These are phyloP conservation scores for Glareola pratincola DNA, from an alignment of 2,113 vertebrate species.

Conservation along the genomic window DNA sequence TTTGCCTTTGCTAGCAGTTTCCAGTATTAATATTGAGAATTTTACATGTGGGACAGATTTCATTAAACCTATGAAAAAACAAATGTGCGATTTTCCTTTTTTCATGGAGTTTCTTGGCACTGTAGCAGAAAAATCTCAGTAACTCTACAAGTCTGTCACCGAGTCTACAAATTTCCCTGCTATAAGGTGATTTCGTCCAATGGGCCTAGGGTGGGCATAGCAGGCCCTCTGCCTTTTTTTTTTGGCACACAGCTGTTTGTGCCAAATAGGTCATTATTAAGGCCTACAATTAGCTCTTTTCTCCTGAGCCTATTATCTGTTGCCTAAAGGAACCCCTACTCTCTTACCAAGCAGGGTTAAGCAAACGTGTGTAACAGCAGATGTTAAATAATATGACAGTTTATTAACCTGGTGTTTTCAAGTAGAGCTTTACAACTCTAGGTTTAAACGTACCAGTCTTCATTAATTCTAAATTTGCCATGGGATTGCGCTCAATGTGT, in stretches of 20 bases:
- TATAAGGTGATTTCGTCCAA: neutral
- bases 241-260: neutral
- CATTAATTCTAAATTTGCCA: neutral
- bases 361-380: neutral
- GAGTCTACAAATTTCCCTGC: neutral
- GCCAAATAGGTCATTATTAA: neutral
- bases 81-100: neutral
- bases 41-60: neutral
- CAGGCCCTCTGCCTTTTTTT: neutral
- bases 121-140: neutral
- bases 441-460: neutral
- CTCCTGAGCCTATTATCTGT: neutral
- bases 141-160: neutral
- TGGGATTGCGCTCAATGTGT: neutral
- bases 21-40: neutral
- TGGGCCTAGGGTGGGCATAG: neutral
- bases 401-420: neutral
- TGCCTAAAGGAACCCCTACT: neutral
- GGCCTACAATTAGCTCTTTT: neutral
- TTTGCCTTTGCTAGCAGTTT: neutral
- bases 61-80: neutral
- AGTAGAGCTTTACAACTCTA: neutral
- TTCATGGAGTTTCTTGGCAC: neutral
- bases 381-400: neutral
- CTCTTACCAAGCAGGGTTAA: neutral